A percentile compares a stretch with the other conserved stretches of the same genome.
Evolutionary conservation across 2,797 vertebrate genomes (phyloP).

Genomic region (Luscinia luscinia): DNA sequence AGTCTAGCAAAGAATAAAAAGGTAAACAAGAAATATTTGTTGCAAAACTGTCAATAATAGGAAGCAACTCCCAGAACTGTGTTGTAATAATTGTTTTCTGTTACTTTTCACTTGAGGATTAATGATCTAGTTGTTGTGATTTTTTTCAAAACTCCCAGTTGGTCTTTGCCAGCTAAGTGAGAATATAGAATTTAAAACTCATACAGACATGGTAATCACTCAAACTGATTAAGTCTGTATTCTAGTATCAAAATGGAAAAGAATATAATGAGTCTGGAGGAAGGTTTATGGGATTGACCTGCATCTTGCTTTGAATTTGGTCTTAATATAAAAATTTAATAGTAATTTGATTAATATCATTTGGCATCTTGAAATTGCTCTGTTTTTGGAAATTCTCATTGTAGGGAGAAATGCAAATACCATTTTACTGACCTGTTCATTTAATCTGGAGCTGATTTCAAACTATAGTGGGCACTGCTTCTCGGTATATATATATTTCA

Average conservation of each 20-base stretch:
- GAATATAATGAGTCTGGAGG: not conserved
- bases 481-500: not conserved
- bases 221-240: not conserved
- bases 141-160: not conserved
- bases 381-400: not conserved
- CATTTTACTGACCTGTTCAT: not conserved
- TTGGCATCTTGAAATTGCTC: not conserved
- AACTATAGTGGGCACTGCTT: not conserved
- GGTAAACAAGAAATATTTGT: not conserved
- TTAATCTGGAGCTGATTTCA: not conserved
- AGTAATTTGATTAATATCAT: not conserved
- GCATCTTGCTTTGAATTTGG: slow-evolving; percentile 3
- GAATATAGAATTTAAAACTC: not conserved
- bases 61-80: not conserved
- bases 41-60: not conserved
- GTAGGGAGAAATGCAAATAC: not conserved
- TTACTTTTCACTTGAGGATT: not conserved
- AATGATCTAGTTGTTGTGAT: not conserved
- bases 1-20: not conserved
- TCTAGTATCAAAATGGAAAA: not conserved
- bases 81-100: not conserved
- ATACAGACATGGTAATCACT: not conserved
- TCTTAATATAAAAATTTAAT: not conserved
- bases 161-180: not conserved
- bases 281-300: not conserved